Evolutionary conservation across 2,888 invertebrate species (phyloP), one percentile per base, ranked within the genome.

Genomic region (Platypus cylindrus): DNA sequence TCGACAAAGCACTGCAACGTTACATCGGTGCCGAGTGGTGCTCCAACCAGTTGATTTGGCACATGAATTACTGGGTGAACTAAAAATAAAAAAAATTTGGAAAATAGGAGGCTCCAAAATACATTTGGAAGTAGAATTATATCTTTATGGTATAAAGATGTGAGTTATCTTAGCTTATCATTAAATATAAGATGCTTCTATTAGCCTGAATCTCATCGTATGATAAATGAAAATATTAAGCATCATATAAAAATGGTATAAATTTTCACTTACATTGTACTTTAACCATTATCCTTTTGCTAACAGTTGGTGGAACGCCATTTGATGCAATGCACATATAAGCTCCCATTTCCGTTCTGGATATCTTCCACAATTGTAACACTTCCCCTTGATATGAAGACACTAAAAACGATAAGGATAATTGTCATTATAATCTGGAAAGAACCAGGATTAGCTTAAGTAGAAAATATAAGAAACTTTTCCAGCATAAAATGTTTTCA

Each of bases 51-150:
- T 69, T 90, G 89, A 67, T 87, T 89, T 37, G 89, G 89, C 44
- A 89, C 87, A 65, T 84, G 83, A 56, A 90, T 87, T 53, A 84
- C 81, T 11, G 90, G 90, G 59, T 84, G 79, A 72, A 90, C 90
- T 90, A 71, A 36, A 44, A 41, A 5, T 3, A 35, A 36, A 36
- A 5, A 20, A 23, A 30, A 30, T 30, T 34, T 8, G 14, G 14
- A 36, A 27, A 30, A 30, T 28, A 36, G 32, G 36, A 29, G 18
- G 37, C 27, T 33, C 26, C 20, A 34, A 34, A 31, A 37, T 25
- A 32, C 25, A 18, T 34, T 32, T 23, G n/a, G n/a, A n/a, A n/a
- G n/a, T n/a, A n/a, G n/a, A n/a, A n/a, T n/a, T n/a, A n/a, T n/a
- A n/a, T n/a, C n/a, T n/a, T n/a, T n/a, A n/a, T n/a, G n/a, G n/a